These are phyloP conservation scores for Hippoglossus hippoglossus DNA, from an alignment of 2,797 vertebrate genomes.

Conservation along the genomic window DNA sequence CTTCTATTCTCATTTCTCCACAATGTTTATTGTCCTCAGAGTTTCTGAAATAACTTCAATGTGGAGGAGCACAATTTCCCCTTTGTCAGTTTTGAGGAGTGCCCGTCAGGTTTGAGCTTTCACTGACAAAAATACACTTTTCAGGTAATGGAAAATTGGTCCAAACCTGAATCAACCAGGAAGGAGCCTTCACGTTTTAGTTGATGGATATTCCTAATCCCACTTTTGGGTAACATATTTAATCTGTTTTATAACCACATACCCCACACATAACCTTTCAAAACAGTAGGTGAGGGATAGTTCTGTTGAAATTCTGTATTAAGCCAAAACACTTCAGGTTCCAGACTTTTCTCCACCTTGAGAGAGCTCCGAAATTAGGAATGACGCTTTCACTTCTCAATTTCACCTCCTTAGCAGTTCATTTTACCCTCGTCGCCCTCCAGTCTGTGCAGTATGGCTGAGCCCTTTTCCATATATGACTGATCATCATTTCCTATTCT, in stretches of 20 bases:
- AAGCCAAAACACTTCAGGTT: conserved; percentile 22
- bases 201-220: conserved; percentile 9
- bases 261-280: neutral
- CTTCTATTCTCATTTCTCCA: conserved; percentile 29
- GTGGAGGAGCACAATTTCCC: conserved; percentile 7
- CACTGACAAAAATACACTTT: conserved; percentile 4
- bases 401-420: conserved; percentile 45
- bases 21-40: neutral
- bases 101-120: neutral
- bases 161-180: neutral
- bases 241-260: conserved; percentile 3
- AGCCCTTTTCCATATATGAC: conserved; percentile 62
- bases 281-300: neutral
- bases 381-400: conserved; percentile 40
- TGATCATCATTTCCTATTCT: conserved; percentile 69
- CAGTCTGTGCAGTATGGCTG: conserved; percentile 40
- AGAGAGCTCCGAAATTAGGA: conserved; percentile 33
- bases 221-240: conserved; percentile 7
- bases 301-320: conserved; percentile 11
- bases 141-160: neutral
- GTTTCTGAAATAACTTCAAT: conserved; percentile 3
- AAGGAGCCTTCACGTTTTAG: neutral
- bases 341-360: conserved; percentile 37
- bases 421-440: conserved; percentile 57
- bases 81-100: conserved; percentile 9